phyloP scores from a whole-genome alignment of 2,797 vertebrate species.

The Sparidentex hasta region DNA sequence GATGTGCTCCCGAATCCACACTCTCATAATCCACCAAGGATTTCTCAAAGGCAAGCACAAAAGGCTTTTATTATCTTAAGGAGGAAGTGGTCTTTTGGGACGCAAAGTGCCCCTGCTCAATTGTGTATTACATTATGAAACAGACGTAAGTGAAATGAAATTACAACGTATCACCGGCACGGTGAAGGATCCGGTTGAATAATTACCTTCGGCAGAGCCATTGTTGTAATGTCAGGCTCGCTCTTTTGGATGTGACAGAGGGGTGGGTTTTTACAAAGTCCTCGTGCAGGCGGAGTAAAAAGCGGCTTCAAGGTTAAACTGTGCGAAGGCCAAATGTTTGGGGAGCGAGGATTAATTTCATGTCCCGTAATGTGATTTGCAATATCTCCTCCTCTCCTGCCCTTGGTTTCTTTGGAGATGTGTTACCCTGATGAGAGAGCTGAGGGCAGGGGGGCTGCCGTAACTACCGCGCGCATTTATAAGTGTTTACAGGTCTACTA shows the following conservation, averaged over 20 bases:
- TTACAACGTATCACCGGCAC: conserved; percentile 79
- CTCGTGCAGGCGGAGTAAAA: conserved; percentile 59
- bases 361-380: conserved; percentile 84
- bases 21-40: conserved; percentile 82
- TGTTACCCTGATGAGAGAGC: conserved; percentile 68
- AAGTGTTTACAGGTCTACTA: conserved; percentile 75
- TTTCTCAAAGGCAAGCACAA: conserved; percentile 85
- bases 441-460: conserved; percentile 37
- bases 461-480: conserved; percentile 62
- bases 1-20: conserved; percentile 74
- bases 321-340: conserved; percentile 80
- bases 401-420: conserved; percentile 77
- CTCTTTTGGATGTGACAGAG: conserved; percentile 65
- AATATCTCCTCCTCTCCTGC: conserved; percentile 75
- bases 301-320: conserved; percentile 80
- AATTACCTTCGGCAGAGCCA: conserved; percentile 75
- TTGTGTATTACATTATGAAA: conserved; percentile 81
- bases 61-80: conserved; percentile 83
- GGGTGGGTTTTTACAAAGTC: conserved; percentile 53
- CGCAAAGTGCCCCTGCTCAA: conserved; percentile 68
- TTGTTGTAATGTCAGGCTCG: conserved; percentile 73
- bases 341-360: conserved; percentile 83
- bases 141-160: conserved; percentile 83
- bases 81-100: conserved; percentile 83
- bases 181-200: conserved; percentile 77